Evolutionary conservation across 2,113 vertebrate genomes (phyloP), one percentile per base, ranked within the genome.

Genomic region (Gobiocypris rarus): DNA sequence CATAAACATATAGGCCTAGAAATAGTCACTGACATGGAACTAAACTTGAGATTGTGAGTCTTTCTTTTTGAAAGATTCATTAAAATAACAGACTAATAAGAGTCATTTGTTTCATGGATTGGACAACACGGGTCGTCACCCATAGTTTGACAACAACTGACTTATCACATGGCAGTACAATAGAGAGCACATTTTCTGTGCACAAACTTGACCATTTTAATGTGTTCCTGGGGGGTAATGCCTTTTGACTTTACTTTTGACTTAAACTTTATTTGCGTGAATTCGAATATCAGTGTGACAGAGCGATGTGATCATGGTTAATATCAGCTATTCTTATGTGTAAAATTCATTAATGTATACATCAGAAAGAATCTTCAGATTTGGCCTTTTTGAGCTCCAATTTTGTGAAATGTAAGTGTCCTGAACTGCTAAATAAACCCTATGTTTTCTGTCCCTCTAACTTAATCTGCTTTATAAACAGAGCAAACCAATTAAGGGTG

Each of bases 401-500:
- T 74, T 45, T n/a, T 74, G 13, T 3, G 45, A 50, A 50, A 50
- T 48, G 9, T 10, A 54, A 54, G 17, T 58, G 26, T 58, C 54
- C 75, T 34, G 28, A 56, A 41, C 75, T 58, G 73, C 26, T 52
- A 41, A 79, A 80, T 48, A 85, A 84, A 82, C 59, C 45, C 58
- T n/a, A 24, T 45, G 10, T 74, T 83, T 73, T 81, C 28, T 81
- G 76, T 83, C 54, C 61, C 34, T 63, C 52, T 73, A 84, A 88
- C 59, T 78, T 73, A 34, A 76, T 86, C 87, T 41, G 54, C 71
- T 63, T 88, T 41, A 26, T 28, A 77, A 84, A 71, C 61, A 78
- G 73, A 88, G 61, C 73, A 81, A 86, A 86, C 82, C 87, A 81
- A 69, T 43, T 9, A 75, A 73, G 19, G 59, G 26, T 61, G 24